A percentile compares a stretch with the other conserved stretches of the same genome.
Evolutionary conservation across 2,113 vertebrate genomes (phyloP).

Genomic region (Theristicus caerulescens): DNA sequence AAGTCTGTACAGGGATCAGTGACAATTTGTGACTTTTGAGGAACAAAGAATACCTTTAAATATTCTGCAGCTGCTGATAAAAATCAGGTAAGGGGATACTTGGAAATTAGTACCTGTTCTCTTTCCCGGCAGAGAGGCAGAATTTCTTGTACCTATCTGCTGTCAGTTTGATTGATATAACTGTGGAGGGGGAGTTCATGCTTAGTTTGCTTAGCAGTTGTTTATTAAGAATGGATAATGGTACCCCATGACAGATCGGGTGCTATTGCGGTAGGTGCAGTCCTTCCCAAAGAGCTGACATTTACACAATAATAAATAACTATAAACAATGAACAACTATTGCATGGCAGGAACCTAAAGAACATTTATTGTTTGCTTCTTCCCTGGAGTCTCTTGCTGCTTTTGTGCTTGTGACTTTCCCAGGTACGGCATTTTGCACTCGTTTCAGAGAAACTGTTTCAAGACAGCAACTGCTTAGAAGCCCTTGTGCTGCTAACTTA

Average conservation of each 20-base stretch:
- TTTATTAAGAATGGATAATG: conserved; percentile 20
- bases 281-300: neutral
- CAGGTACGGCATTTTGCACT: neutral
- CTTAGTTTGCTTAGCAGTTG: conserved; percentile 25
- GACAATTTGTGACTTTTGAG: neutral
- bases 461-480: neutral
- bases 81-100: conserved; percentile 32
- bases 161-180: conserved; percentile 24
- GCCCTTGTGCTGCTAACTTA: neutral
- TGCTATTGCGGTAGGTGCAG: neutral
- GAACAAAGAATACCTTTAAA: conserved; percentile 15
- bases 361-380: neutral
- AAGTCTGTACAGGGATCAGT: neutral
- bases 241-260: neutral
- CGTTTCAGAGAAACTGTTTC: neutral
- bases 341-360: neutral
- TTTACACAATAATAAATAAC: neutral
- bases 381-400: neutral
- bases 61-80: neutral
- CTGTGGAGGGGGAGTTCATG: conserved; percentile 1
- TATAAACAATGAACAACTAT: neutral
- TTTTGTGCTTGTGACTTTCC: neutral
- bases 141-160: neutral
- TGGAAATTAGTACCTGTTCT: neutral
- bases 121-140: neutral